Percentiles rank a stretch among this genome's conserved stretches.
Evolutionary conservation across 1,140 invertebrate species (phyloP).

Genomic region (Tigriopus japonicus): DNA sequence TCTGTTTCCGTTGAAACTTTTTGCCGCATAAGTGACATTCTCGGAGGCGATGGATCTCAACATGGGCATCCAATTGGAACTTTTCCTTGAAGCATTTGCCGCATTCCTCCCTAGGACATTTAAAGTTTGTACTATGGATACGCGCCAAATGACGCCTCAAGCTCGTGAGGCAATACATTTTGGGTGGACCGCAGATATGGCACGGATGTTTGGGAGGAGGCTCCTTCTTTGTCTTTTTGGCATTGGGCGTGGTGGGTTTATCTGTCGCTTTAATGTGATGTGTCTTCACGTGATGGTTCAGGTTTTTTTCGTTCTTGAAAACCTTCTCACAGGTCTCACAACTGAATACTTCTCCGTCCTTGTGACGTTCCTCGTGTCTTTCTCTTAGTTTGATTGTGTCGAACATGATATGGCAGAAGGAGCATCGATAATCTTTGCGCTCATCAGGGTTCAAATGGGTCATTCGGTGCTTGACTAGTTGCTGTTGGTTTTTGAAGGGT

Average conservation of each 20-base stretch:
- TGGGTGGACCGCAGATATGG: background rate
- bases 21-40: background rate
- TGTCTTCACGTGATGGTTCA: background rate
- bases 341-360: conserved; percentile 3
- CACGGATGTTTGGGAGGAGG: conserved; percentile 1
- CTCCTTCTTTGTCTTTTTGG: conserved; percentile 2
- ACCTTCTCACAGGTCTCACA: background rate
- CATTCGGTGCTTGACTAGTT: conserved; percentile 9
- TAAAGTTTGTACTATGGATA: background rate
- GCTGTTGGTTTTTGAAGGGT: conserved; percentile 2
- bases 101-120: background rate
- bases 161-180: conserved; percentile 3
- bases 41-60: background rate
- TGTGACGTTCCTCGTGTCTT: conserved; percentile 7
- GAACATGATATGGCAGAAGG: conserved; percentile 11
- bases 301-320: conserved; percentile 11
- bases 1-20: background rate
- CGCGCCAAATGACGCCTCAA: background rate
- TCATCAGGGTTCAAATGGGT: conserved; percentile 6
- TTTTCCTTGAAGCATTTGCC: background rate
- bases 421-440: conserved; percentile 6
- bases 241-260: background rate
- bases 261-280: background rate
- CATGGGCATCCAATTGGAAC: background rate
- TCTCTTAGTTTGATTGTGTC: conserved; percentile 2